Evolutionary conservation across 2,113 vertebrate genomes (phyloP), one percentile per base, ranked within the genome.

Genomic region (Actenoides lindsayi): DNA sequence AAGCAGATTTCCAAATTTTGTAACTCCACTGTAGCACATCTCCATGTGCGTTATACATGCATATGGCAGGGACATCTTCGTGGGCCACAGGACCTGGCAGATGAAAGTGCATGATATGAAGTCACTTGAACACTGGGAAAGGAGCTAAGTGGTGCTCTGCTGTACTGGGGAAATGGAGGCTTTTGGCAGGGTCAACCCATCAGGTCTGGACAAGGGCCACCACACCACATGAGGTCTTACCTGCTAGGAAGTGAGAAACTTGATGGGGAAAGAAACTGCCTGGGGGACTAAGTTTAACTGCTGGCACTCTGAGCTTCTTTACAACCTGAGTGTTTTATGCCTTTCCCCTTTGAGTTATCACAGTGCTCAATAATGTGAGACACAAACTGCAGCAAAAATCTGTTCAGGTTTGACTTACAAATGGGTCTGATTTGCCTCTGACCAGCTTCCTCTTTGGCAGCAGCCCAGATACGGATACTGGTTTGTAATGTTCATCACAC

Each of bases 171-270:
- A 77, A 62, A 42, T 2, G 5, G 17, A 16, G 13, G 6, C 20
- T 77, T 1, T 28, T 5, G 30, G 16, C 50, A 86, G 27, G 11
- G 37, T 5, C 10, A 27, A 4, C 25, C 54, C 56, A 21, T 31
- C 64, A 70, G 10, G 17, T 9, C 41, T 53, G 51, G 62, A 62
- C 28, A 33, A 51, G 42, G 33, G 21, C 9, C 28, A 76, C 28
- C 57, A 63, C 0, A 0, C 37, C 62, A 30, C 0, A 0, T 33
- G 48, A 80, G 65, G 15, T 54, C 24, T 25, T 67, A 71, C 28
- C 48, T 76, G 70, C n/a, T 8, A 50, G 23, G 17, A 53, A 37
- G 13, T 90, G 27, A 83, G 50, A 62, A 77, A 31, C 14, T 62
- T 74, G 39, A 76, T 7, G 42, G 42, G 42, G 37, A 65, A 48